Conservation (phyloP, 2,888 invertebrate species). For the Xanthia icteritia region DNA sequence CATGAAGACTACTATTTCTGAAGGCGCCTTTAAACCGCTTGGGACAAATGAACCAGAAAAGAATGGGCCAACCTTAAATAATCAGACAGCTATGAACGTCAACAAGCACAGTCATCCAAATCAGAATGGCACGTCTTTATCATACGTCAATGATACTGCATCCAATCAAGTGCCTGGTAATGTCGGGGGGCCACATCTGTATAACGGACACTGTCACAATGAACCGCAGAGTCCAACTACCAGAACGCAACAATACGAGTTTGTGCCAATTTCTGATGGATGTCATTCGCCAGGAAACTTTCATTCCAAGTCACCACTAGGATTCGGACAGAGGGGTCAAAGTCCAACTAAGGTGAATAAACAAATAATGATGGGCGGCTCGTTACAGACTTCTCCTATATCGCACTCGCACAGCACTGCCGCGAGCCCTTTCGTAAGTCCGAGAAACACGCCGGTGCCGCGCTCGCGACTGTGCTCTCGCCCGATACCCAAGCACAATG, state of each 20-base stretch:
- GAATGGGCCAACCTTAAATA: constrained; percentile 73
- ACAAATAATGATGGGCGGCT: constrained; percentile 82
- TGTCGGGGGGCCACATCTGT: constrained; percentile 75
- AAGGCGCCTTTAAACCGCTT: constrained; percentile 83
- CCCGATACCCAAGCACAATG: constrained; percentile 85
- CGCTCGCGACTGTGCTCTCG: constrained; percentile 91
- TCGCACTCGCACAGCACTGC: constrained; percentile 92
- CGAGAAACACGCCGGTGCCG: constrained; percentile 93
- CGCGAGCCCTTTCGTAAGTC: constrained; percentile 95
- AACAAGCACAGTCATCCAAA: constrained; percentile 76
- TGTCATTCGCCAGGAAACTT: constrained; percentile 91
- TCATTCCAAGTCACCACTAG: constrained; percentile 84
- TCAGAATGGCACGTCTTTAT: constrained; percentile 77
- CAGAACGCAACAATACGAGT: constrained; percentile 94
- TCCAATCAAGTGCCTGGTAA: constrained; percentile 72
- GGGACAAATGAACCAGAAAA: constrained; percentile 69
- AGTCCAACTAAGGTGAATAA: constrained; percentile 84
- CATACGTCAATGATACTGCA: constrained; percentile 73
- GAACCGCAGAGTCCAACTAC: constrained; percentile 95
- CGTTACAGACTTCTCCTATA: constrained; percentile 86
- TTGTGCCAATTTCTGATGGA: constrained; percentile 96
- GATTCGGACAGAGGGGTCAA: constrained; percentile 81
- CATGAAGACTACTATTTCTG: constrained; percentile 73
- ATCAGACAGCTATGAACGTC: constrained; percentile 69
- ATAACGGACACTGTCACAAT: constrained; percentile 83